phyloP scores from a whole-genome alignment of 2,888 invertebrate genomes.

The Zelleria hepariella region DNA sequence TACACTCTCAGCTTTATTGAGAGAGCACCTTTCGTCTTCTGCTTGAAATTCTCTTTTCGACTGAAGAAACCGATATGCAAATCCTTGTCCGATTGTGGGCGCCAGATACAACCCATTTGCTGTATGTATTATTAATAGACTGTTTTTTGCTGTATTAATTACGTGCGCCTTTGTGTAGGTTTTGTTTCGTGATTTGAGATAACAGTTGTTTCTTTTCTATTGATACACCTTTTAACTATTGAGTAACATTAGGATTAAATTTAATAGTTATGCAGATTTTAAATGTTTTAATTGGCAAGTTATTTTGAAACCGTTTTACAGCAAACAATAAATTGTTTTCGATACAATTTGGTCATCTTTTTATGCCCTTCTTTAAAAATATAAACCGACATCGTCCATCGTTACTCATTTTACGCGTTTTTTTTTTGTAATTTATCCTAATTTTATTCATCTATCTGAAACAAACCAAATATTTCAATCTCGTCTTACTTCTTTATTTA shows the following conservation, averaged over 20 bases:
- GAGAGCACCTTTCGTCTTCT: not conserved
- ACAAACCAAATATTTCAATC: too few species aligned
- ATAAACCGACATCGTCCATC: too few species aligned
- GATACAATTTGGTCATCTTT: too few species aligned
- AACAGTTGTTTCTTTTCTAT: not conserved
- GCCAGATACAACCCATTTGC: not conserved
- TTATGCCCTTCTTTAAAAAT: too few species aligned
- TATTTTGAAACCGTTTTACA: too few species aligned
- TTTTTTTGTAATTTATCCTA: too few species aligned
- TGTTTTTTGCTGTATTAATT: not conserved
- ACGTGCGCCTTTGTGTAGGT: not conserved
- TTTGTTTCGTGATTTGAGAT: not conserved
- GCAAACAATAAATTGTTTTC: too few species aligned
- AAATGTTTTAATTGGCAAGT: too few species aligned
- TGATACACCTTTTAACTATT: not conserved
- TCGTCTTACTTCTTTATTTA: too few species aligned
- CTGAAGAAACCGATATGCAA: constrained; percentile 1
- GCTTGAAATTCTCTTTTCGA: not conserved
- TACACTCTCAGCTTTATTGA: not conserved
- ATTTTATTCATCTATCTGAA: too few species aligned
- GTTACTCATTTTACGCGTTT: too few species aligned
- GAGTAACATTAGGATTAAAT: not conserved
- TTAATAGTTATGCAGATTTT: too few species aligned
- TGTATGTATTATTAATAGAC: constrained; percentile 51
- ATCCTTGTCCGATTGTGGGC: not conserved